Evolutionary conservation across 92 coral and sea anemone genomes (phyloP), one percentile per base, ranked within the genome.

Genomic region (Zoanthus sociatus): DNA sequence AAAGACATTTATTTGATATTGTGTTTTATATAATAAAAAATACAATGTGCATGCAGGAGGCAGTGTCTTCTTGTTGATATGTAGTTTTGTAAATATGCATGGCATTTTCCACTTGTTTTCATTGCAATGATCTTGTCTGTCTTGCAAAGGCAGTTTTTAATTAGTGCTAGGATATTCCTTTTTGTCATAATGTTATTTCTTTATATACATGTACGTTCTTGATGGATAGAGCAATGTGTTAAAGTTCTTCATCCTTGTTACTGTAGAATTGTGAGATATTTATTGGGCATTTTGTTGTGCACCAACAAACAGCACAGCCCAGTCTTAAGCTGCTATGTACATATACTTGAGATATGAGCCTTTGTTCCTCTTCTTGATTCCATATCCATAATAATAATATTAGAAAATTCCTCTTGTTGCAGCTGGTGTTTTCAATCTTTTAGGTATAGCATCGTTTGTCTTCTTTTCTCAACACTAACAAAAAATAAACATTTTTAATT

Each of bases 381-480:
- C 60, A 54, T 54, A 54, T 54, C 60, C 60, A 54, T 54, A 54
- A 54, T 5, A 54, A 54, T 54, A 54, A 54, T 54, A 54, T 54
- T 69, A 69, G 73, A 69, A 69, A 69, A 69, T 69, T 70, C 75
- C 75, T 70, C 75, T 70, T 70, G 71, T 66, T 66, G 71, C 71
- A 66, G 71, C 71, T 66, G 71, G 71, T 66, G 69, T 37, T 72
- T 72, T 72, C 77, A 72, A 72, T 72, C 77, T 72, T 72, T 72
- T 72, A 72, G 77, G 78, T 73, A 73, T 73, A 73, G 78, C 78
- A 73, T 73, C 78, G 78, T 73, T 73, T 73, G 78, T 73, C 78
- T 42, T 73, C 54, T 73, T 73, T 73, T 73, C 78, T 73, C 78
- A 73, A 73, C 78, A 73, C 78, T 73, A 73, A 73, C 78, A 73